Evolutionary conservation across 2,888 invertebrate species (phyloP), one percentile per base, ranked within the genome.

Genomic region (Nephrocerus scutellatus): DNA sequence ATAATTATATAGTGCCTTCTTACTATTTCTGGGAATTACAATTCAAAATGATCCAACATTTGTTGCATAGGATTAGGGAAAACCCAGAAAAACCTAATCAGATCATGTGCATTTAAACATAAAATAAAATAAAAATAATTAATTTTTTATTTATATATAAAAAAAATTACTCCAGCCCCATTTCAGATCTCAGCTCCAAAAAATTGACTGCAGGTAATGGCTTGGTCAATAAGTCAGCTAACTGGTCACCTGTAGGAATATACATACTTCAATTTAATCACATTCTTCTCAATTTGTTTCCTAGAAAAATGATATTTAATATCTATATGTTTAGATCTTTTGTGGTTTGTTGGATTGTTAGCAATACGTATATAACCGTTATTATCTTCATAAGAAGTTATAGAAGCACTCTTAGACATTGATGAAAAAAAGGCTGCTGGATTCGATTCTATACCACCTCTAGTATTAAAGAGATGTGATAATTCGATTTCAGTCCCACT

Each of bases 181-280:
- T n/a, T 41, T 22, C 28, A 8, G 12, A 14, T 33, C 30, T 13
- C 12, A 36, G 23, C n/a, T 36, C 35, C 22, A 38, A 1, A 24
- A 46, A 46, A 24, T 35, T 43, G n/a, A 36, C 36, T 18, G 36
- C 30, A 20, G 41, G 41, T 36, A 46, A 29, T 5, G 37, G 44
- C 14, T 47, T 47, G 5, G 37, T 47, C 5, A 44, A n/a, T 4
- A 31, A 6, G 36, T 46, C 41, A 20, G 39, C 43, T 22, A 41
- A 16, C n/a, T 46, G 46, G 10, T 46, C 28, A 41, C 37, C 41
- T 47, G 47, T 42, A 18, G 37, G 33, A 35, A 47, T 37, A 36
- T 44, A 39, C 4, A 25, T 30, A 35, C 34, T 25, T 26, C 13
- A n/a, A n/a, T n/a, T n/a, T n/a, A n/a, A n/a, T n/a, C n/a, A n/a